Base-by-base conservation (phyloP, 1,140 invertebrate species). In the Plodia interpunctella region DNA sequence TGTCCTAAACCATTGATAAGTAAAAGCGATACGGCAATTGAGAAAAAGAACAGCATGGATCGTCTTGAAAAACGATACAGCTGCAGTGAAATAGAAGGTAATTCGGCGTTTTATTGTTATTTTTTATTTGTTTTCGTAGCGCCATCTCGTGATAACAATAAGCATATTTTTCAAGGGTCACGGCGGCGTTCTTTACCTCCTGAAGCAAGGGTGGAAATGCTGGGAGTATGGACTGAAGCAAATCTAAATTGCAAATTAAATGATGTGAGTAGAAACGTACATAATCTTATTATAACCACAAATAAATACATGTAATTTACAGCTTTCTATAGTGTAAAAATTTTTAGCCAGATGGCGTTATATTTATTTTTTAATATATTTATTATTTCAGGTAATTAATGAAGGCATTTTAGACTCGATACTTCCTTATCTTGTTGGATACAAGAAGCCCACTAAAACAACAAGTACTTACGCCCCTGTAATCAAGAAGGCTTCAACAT, bases 371-470 rank as follows among this genome's bases (percentile, higher is more conserved):
- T 73, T 44, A 58, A 28, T 11, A 38, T 9, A 38, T 38, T 38
- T 54, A 58, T 73, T 92, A 25, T 91, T 91, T 59, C 90, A 94
- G 88, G 92, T 95, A 5, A 90, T 95, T 56, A 94, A 94, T 52
- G 94, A 96, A 87, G 95, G 95, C 19, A 91, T 96, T 59, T 80
- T 96, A 18, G 95, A 96, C 80, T 95, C 95, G 0, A 93, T 96
- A 59, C 75, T 96, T 9, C 94, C 94, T 0, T 94, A 94, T 63
- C 90, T 95, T 68, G 85, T 93, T 8, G 88, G 87, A 11, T 87
- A 89, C 35, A 84, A 82, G 55, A 90, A 90, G 60, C 90, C 92
- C 11, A 68, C 80, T 6, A 90, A 89, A 72, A 77, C 83, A 5
- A 78, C 77, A 10, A 87, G 83, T 57, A 72, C 84, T 50, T 92